Base-by-base conservation (phyloP, 1,140 invertebrate species). In the Penaeus chinensis region DNA sequence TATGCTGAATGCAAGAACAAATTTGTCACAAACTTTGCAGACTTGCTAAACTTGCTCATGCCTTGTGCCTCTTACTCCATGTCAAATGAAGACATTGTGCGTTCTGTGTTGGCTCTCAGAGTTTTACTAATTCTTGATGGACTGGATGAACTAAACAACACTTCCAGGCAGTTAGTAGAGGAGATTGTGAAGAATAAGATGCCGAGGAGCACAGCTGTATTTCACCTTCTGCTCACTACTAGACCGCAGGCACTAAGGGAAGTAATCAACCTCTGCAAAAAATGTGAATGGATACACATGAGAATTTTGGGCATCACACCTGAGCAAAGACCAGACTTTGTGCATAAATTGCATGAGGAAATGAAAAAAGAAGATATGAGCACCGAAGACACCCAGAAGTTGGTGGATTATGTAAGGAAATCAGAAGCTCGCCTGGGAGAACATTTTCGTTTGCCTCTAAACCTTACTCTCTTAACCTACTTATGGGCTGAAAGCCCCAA, bases 381-480 rank as follows among this genome's bases (percentile, higher is more conserved):
- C 32, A 2, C 18, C 13, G 42, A 87, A 76, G 66, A 76, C 42
- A 87, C 85, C 8, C 20, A 60, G 3, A 27, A 76, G 10, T 62
- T 87, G 32, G 27, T 77, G 16, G 85, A 81, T 69, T 82, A 71
- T 18, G n/a, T 87, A 80, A 87, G 62, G 37, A 27, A 62, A 54
- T 87, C 85, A 20, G 22, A 74, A 16, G 19, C 60, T 32, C 79
- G 65, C 3, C 69, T 87, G 13, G 54, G 78, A 20, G 85, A 87
- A n/a, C 85, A 87, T 24, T 87, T 61, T 19, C 79, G 85, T 8
- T 63, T 87, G 54, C 85, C 85, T 11, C 79, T 87, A 32, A 87
- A 87, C 69, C 42, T 87, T 22, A 87, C 85, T 22, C 79, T 87
- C 3, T n/a, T 87, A n/a, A 87, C 85, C 16, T 87, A 87, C 60